phyloP scores from a whole-genome alignment of 2,113 vertebrate species.

The Campylomormyrus numenius region DNA sequence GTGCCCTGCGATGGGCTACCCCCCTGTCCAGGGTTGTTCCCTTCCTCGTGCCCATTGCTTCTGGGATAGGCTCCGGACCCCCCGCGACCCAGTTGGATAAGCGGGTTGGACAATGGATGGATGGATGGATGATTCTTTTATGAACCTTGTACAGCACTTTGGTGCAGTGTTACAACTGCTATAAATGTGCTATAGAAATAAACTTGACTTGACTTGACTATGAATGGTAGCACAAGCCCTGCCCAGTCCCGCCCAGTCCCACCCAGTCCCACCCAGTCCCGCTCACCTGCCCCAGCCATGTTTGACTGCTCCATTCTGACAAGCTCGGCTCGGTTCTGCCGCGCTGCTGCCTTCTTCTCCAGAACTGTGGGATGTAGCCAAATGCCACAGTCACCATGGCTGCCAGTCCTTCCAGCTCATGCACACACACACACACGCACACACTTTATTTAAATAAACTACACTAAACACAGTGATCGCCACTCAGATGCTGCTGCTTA shows the following conservation, averaged over 20 bases:
- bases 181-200: too few species aligned
- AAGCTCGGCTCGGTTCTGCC: slow-evolving; percentile 76
- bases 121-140: too few species aligned
- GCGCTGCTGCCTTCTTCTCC: slow-evolving; percentile 77
- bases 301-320: slow-evolving; percentile 74
- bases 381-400: background rate
- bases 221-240: background rate
- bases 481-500: background rate
- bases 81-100: too few species aligned
- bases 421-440: background rate
- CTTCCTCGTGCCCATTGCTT: too few species aligned
- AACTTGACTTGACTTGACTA: background rate
- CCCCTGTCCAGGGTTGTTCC: too few species aligned
- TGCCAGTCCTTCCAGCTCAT: background rate
- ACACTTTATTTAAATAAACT: background rate
- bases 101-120: too few species aligned
- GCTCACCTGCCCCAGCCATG: slow-evolving; percentile 73
- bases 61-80: too few species aligned
- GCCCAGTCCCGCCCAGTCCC: too few species aligned
- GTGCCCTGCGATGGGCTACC: too few species aligned
- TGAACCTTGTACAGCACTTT: too few species aligned
- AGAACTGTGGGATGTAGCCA: slow-evolving; percentile 53
- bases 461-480: background rate
- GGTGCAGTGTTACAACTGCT: too few species aligned
- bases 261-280: background rate